Conservation (phyloP, 2,113 vertebrate genomes). For the Pluvianellus socialis region DNA sequence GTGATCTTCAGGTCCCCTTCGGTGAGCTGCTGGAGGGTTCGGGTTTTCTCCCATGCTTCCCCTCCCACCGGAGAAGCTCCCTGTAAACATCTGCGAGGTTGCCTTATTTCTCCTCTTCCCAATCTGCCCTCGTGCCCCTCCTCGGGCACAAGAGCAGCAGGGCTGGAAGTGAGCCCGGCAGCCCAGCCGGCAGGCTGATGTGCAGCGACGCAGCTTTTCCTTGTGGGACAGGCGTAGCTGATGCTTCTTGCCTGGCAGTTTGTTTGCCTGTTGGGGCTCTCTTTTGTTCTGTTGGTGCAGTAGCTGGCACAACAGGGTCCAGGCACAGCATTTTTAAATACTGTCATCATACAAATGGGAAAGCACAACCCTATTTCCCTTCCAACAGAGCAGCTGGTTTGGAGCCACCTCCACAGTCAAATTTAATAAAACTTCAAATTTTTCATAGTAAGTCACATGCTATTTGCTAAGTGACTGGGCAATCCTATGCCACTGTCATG, state of each 20-base stretch:
- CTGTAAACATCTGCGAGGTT: not conserved
- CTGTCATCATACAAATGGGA: not conserved
- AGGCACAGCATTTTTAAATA: not conserved
- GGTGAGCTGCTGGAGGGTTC: fast-evolving
- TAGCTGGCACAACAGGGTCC: not conserved
- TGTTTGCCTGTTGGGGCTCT: not conserved
- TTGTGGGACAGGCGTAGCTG: fast-evolving
- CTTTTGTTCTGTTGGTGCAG: not conserved
- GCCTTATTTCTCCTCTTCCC: not conserved
- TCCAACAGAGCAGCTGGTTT: not conserved
- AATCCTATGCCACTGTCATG: not conserved
- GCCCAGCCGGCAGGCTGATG: not conserved
- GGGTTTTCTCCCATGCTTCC: not conserved
- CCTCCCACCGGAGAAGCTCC: not conserved
- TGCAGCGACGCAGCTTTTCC: not conserved
- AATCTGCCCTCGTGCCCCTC: fast-evolving
- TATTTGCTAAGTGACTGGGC: not conserved
- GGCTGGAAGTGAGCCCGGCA: fast-evolving
- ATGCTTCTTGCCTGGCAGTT: not conserved
- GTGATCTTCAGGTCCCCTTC: not conserved
- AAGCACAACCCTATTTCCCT: not conserved
- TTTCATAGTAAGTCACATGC: fast-evolving
- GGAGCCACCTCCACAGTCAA: not conserved
- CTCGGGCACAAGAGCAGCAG: fast-evolving
- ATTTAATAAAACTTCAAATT: not conserved